Conservation (phyloP, 1,140 invertebrate genomes). For the Reticulitermes speratus region DNA sequence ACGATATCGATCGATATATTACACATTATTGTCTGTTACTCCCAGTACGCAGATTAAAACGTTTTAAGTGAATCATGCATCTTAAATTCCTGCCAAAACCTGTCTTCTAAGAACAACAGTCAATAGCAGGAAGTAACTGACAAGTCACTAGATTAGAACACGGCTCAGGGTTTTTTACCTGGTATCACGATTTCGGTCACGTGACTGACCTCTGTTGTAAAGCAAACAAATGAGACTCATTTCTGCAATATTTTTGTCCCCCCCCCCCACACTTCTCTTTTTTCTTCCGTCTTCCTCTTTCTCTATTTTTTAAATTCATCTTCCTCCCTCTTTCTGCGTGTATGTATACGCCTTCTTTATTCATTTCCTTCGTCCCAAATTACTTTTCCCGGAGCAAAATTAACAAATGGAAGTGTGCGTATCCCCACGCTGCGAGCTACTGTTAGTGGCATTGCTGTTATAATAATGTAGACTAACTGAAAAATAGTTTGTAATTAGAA, state of each 20-base stretch:
- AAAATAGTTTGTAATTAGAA: conserved; percentile 12
- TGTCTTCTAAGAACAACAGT: no score
- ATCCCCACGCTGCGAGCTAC: background rate
- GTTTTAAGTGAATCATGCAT: no score
- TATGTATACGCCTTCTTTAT: conserved; percentile 4
- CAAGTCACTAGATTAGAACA: background rate
- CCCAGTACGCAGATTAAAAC: no score
- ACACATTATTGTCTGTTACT: no score
- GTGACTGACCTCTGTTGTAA: conserved; percentile 14
- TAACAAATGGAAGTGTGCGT: conserved; percentile 10
- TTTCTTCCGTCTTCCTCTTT: background rate
- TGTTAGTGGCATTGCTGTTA: background rate
- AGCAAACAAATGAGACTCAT: conserved; percentile 16
- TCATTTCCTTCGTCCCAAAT: conserved; percentile 12
- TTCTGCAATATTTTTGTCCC: background rate
- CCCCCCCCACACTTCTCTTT: background rate
- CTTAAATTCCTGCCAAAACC: no score
- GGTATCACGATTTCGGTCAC: background rate
- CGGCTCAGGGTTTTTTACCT: background rate
- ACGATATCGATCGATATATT: no score
- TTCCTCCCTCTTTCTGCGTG: background rate
- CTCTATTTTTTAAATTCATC: background rate
- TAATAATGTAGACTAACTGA: conserved; percentile 1
- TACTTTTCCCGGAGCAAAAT: background rate
- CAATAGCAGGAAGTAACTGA: no score